Evolutionary conservation across 2,113 vertebrate species (phyloP).

Genomic region (Notechis scutatus): DNA sequence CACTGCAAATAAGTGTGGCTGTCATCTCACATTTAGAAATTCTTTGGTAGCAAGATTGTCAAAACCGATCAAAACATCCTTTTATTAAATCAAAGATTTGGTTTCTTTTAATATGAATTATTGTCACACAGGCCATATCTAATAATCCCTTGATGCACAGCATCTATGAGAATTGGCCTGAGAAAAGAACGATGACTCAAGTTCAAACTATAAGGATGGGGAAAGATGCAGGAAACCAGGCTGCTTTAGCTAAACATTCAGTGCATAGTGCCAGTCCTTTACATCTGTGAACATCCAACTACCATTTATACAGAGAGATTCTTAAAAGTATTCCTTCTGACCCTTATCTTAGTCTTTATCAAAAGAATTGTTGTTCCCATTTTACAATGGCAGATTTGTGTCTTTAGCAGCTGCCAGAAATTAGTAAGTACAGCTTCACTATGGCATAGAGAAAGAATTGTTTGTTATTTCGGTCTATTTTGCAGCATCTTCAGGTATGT

Average conservation of each 20-base stretch:
- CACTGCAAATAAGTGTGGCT: neutral
- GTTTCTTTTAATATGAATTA: neutral
- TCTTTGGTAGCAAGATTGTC: neutral
- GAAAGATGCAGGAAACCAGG: neutral
- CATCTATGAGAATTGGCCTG: neutral
- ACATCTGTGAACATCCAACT: neutral
- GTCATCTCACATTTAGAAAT: neutral
- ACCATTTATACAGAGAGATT: neutral
- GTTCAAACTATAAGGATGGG: neutral
- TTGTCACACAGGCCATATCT: neutral
- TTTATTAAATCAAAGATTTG: neutral
- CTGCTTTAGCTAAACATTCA: neutral
- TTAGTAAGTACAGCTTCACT: neutral
- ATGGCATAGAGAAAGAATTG: neutral
- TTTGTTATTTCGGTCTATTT: neutral
- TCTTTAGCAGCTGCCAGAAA: neutral
- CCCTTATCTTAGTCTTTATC: neutral
- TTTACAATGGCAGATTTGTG: neutral
- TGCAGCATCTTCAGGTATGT: neutral
- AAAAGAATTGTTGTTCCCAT: neutral
- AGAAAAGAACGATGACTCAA: neutral
- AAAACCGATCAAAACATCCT: neutral
- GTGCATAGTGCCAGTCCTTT: too few species aligned
- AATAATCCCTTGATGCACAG: neutral
- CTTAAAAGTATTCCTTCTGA: neutral